phyloP scores from a whole-genome alignment of 2,797 vertebrate genomes.

The Oreochromis mossambicus region DNA sequence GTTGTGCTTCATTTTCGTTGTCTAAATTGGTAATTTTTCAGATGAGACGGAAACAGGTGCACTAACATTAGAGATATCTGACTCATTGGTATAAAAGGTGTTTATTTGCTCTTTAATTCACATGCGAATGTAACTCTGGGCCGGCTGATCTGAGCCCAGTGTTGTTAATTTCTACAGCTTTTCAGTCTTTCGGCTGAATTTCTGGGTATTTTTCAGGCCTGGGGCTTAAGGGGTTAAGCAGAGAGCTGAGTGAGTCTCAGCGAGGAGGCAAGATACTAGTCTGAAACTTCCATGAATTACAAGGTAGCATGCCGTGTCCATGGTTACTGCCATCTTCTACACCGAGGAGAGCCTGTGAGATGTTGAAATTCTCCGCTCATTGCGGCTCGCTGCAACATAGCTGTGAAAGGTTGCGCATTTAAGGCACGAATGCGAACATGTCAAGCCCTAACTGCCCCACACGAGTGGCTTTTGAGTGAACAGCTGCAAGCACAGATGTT shows the following conservation, averaged over 20 bases:
- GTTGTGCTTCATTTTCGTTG: neutral
- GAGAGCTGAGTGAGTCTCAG: neutral
- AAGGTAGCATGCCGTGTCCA: neutral
- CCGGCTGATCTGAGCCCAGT: neutral
- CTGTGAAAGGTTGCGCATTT: neutral
- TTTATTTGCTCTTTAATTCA: neutral
- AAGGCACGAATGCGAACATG: neutral
- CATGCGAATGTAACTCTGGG: neutral
- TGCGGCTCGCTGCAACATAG: neutral
- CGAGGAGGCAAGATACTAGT: neutral
- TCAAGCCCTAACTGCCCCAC: neutral
- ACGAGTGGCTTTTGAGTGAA: neutral
- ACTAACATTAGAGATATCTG: neutral
- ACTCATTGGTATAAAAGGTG: neutral
- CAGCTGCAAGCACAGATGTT: conserved; percentile 45
- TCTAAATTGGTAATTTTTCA: neutral
- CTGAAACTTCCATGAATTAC: neutral
- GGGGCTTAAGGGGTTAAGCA: neutral
- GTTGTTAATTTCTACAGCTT: neutral
- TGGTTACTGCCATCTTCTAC: neutral
- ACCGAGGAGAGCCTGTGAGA: neutral
- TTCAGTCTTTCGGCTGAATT: neutral
- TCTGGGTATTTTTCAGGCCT: neutral
- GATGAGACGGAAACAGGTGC: neutral
- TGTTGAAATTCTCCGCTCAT: neutral